phyloP scores from a whole-genome alignment of 2,888 invertebrate genomes.

The Zaprionus lineosus region DNA sequence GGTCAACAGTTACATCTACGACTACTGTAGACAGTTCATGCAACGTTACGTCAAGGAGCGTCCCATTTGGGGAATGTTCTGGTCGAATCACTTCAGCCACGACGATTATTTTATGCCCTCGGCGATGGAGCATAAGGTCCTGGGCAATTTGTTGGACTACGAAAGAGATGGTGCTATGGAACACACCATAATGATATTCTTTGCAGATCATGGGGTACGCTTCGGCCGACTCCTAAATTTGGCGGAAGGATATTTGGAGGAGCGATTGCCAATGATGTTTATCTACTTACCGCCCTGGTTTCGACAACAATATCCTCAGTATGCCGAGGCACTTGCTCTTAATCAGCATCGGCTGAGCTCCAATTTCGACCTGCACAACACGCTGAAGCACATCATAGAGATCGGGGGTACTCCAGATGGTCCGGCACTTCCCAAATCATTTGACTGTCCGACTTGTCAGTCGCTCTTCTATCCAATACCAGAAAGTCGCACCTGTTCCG shows the following conservation, averaged over 20 bases:
- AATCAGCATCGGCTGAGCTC: constrained; percentile 87
- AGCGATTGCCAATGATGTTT: constrained; percentile 88
- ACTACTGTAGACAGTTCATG: constrained; percentile 87
- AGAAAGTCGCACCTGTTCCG: constrained; percentile 85
- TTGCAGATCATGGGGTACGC: constrained; percentile 90
- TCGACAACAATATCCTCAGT: constrained; percentile 83
- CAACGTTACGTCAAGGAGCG: constrained; percentile 84
- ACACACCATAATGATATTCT: constrained; percentile 87
- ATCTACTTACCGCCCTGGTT: constrained; percentile 87
- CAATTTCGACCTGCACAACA: constrained; percentile 89
- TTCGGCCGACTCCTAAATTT: constrained; percentile 86
- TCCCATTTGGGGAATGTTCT: constrained; percentile 88
- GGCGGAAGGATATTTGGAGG: constrained; percentile 88
- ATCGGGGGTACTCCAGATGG: constrained; percentile 83
- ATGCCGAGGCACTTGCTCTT: constrained; percentile 84
- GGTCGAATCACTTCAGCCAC: constrained; percentile 89
- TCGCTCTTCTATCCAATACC: constrained; percentile 85
- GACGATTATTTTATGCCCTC: constrained; percentile 86
- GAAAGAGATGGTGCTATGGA: constrained; percentile 84
- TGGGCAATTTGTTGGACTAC: constrained; percentile 85
- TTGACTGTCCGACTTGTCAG: constrained; percentile 86
- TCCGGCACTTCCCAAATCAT: constrained; percentile 71
- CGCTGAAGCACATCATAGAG: constrained; percentile 85
- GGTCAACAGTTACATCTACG: constrained; percentile 86
- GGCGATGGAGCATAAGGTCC: constrained; percentile 86